Percentiles rank a stretch among this genome's conserved stretches.
Conservation (phyloP, 2,888 invertebrate genomes). For the Fragum sueziense region DNA sequence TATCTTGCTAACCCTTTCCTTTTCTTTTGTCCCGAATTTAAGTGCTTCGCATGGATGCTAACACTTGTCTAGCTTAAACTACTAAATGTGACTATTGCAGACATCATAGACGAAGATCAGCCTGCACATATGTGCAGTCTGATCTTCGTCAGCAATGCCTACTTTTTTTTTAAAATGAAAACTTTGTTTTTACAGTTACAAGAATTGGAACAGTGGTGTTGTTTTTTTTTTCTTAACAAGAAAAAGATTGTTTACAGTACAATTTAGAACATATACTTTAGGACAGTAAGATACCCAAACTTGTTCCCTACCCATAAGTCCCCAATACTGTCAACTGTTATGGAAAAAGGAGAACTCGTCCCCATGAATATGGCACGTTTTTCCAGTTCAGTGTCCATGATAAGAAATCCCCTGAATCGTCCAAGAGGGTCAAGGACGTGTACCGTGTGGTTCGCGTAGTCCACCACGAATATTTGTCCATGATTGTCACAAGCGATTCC, state of each 20-base stretch:
- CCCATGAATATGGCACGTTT: conserved; percentile 62
- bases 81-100: no score
- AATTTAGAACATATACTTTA: conserved; percentile 41
- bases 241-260: neutral
- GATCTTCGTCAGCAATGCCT: no score
- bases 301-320: conserved; percentile 63
- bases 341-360: conserved; percentile 60
- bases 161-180: neutral
- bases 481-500: conserved; percentile 65
- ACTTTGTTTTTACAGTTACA: neutral
- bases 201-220: neutral
- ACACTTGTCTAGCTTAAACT: no score
- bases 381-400: conserved; percentile 61
- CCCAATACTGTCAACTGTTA: conserved; percentile 51
- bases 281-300: conserved; percentile 57
- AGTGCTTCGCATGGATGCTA: no score
- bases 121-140: no score
- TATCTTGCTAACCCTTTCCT: no score
- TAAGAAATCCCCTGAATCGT: conserved; percentile 59
- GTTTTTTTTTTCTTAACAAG: neutral
- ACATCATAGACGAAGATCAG: no score
- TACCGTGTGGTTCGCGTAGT: conserved; percentile 65
- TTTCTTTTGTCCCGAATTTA: no score
- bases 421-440: conserved; percentile 58
- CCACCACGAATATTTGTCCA: conserved; percentile 67